Evolutionary conservation across 2,113 vertebrate species (phyloP).

Genomic region (Acrocephalus kingi): DNA sequence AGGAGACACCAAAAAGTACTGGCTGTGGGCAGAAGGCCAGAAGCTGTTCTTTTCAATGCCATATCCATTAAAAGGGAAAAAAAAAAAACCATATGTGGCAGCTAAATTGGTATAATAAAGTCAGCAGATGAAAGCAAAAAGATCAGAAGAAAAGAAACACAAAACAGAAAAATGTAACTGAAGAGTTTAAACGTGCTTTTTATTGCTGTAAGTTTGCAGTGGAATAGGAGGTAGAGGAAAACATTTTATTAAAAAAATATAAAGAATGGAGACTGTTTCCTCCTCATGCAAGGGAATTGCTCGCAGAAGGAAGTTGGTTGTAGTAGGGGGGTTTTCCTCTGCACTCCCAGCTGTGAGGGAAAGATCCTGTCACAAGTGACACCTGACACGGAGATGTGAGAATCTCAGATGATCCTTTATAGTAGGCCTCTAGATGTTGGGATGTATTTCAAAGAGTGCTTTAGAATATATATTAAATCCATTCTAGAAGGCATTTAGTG

Average conservation of each 20-base stretch:
- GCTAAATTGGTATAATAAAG: slow-evolving; percentile 47
- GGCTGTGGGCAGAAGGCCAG: background rate
- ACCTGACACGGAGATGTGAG: too few relatives aligned
- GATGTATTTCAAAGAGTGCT: too few relatives aligned
- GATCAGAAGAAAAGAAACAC: slow-evolving; percentile 56
- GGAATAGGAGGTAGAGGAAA: slow-evolving; percentile 18
- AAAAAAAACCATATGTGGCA: slow-evolving; percentile 22
- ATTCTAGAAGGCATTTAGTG: too few relatives aligned
- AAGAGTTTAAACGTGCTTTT: slow-evolving; percentile 17
- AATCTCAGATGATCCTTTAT: too few relatives aligned
- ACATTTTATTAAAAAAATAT: slow-evolving; percentile 15
- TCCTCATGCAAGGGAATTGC: background rate
- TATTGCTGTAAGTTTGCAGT: slow-evolving; percentile 11
- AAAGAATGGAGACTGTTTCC: background rate
- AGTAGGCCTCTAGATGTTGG: too few relatives aligned
- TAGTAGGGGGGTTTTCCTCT: background rate
- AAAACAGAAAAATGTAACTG: slow-evolving; percentile 41
- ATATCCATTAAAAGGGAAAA: background rate
- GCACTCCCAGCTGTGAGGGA: background rate
- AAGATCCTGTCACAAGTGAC: background rate
- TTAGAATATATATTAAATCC: too few relatives aligned
- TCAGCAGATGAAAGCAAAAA: slow-evolving; percentile 54
- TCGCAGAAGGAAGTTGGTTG: background rate
- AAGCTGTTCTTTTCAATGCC: slow-evolving; percentile 11
- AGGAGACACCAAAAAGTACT: background rate